phyloP scores from a whole-genome alignment of 1,140 invertebrate species.

The Panulirus ornatus region DNA sequence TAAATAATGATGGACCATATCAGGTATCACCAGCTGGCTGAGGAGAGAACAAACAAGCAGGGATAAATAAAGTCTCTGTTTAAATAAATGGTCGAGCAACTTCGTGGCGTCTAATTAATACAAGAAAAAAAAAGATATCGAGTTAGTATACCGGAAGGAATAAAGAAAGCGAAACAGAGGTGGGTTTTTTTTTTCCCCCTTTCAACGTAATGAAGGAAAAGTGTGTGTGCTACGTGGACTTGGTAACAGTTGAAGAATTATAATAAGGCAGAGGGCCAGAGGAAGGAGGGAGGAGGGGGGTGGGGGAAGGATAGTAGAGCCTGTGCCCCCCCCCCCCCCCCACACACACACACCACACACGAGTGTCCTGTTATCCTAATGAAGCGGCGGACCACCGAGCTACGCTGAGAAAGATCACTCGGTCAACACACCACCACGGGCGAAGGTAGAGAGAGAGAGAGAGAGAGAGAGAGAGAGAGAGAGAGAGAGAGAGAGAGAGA shows the following conservation, averaged over 20 bases:
- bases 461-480: background rate
- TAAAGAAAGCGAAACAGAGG: background rate
- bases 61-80: too few species aligned
- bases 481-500: background rate
- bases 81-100: too few species aligned
- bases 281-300: background rate
- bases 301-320: too few species aligned
- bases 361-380: conserved; percentile 16
- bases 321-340: too few species aligned
- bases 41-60: too few species aligned
- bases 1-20: too few species aligned
- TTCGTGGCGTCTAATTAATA: too few species aligned
- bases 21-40: too few species aligned
- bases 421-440: background rate
- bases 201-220: background rate
- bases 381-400: background rate
- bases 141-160: background rate
- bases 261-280: background rate
- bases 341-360: too few species aligned
- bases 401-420: background rate
- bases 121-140: background rate
- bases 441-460: background rate
- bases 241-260: background rate
- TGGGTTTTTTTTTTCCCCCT: too few species aligned
- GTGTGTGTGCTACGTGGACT: background rate